phyloP scores from a whole-genome alignment of 2,797 vertebrate genomes.

The Mormyrus hasselquistii region DNA sequence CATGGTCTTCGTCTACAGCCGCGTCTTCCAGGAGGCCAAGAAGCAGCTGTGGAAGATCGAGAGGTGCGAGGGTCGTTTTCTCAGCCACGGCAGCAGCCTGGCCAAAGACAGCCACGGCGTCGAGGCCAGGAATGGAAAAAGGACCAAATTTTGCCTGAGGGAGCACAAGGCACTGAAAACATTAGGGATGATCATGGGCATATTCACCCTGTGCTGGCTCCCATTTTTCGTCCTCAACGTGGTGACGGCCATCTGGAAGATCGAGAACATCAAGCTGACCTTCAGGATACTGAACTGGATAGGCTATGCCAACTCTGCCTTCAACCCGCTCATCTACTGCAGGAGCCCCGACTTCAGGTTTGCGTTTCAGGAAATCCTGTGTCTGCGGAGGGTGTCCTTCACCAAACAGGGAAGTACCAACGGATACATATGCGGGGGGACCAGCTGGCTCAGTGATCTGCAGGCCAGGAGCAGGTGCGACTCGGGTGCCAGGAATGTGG shows the following conservation, averaged over 20 bases:
- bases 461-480: conserved; percentile 25
- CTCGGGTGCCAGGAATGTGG: not conserved
- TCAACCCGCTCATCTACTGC: conserved; percentile 97
- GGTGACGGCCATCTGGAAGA: conserved; percentile 59
- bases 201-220: conserved; percentile 92
- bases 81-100: conserved; percentile 33
- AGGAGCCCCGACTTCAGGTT: conserved; percentile 88
- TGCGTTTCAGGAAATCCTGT: conserved; percentile 89
- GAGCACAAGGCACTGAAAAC: conserved; percentile 97
- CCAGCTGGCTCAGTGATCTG: conserved; percentile 31
- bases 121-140: conserved; percentile 47
- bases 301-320: conserved; percentile 89
- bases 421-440: conserved; percentile 58
- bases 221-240: conserved; percentile 96
- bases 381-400: conserved; percentile 54
- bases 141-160: conserved; percentile 76
- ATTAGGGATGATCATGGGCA: conserved; percentile 96
- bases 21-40: conserved; percentile 88
- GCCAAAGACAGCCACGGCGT: conserved; percentile 45
- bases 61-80: conserved; percentile 74
- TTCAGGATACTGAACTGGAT: conserved; percentile 91
- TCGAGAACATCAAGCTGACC: conserved; percentile 58
- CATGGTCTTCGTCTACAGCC: conserved; percentile 88
- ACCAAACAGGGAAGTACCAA: conserved; percentile 59
- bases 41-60: conserved; percentile 89